Percentiles rank a stretch among this genome's conserved stretches.
phyloP scores from a whole-genome alignment of 1,140 invertebrate species.

The Rhopalosiphum maidis region DNA sequence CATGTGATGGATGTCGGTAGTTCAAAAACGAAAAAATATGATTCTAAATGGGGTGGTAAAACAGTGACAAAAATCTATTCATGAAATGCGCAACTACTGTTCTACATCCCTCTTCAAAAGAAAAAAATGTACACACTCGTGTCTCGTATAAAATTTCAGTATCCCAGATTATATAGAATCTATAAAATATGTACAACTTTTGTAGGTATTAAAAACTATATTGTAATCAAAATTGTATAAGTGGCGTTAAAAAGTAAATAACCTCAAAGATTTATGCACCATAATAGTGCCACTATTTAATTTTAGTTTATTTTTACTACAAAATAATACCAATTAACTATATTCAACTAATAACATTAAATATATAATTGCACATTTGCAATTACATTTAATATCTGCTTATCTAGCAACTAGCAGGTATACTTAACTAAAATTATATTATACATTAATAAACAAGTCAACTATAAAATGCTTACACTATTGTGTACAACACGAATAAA shows the following conservation, averaged over 20 bases:
- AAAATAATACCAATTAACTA: too few species aligned
- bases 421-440: not conserved
- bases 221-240: not conserved
- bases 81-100: not conserved
- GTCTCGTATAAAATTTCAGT: not conserved
- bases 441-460: not conserved
- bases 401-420: not conserved
- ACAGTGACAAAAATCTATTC: not conserved
- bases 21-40: not conserved
- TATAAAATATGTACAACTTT: not conserved
- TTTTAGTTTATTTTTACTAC: not conserved
- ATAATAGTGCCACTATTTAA: not conserved
- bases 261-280: not conserved
- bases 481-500: not conserved
- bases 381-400: not conserved
- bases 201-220: not conserved
- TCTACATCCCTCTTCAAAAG: not conserved
- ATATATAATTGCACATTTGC: not conserved
- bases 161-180: not conserved
- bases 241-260: not conserved
- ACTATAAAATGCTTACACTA: not conserved
- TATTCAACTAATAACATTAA: not conserved
- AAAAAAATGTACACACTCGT: not conserved
- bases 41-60: not conserved
- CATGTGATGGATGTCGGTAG: too few species aligned